These are phyloP conservation scores for Catostomus latipinnis DNA, from an alignment of 2,797 vertebrate genomes.

Conservation along the genomic window DNA sequence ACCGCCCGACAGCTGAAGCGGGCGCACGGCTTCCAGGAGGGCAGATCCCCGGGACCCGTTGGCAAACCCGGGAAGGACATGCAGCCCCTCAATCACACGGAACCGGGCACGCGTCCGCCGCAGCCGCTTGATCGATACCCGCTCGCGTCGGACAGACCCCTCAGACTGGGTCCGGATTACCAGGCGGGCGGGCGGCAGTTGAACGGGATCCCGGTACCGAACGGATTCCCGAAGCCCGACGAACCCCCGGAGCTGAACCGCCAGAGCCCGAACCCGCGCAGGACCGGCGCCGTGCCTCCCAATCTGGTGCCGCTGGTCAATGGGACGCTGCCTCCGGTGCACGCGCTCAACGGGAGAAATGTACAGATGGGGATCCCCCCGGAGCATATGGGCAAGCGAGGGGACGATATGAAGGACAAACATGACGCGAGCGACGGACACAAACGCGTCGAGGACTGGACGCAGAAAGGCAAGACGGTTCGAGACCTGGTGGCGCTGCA, in stretches of 20 bases:
- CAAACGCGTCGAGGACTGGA: constrained; percentile 78
- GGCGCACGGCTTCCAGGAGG: constrained; percentile 88
- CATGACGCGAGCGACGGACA: constrained; percentile 70
- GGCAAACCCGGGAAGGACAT: constrained; percentile 74
- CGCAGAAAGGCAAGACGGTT: constrained; percentile 88
- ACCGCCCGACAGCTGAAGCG: constrained; percentile 89
- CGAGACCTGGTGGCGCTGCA: constrained; percentile 92
- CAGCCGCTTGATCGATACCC: constrained; percentile 89
- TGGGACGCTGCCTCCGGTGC: constrained; percentile 77
- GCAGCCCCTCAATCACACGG: constrained; percentile 72
- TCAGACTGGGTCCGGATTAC: constrained; percentile 78
- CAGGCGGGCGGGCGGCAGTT: constrained; percentile 76
- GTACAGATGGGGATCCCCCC: constrained; percentile 77
- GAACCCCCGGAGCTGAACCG: constrained; percentile 93
- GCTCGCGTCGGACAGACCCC: constrained; percentile 81
- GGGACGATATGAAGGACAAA: constrained; percentile 83
- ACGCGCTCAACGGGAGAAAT: constrained; percentile 80
- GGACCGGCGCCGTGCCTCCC: constrained; percentile 83
- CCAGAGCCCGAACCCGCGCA: constrained; percentile 89
- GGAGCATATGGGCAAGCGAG: constrained; percentile 79
- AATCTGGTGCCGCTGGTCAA: constrained; percentile 91
- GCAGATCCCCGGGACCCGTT: constrained; percentile 75
- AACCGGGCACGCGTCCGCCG: constrained; percentile 75
- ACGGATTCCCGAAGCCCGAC: constrained; percentile 92
- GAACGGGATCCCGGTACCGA: constrained; percentile 89